phyloP scores from a whole-genome alignment of 2,797 vertebrate genomes.

The Urocyon cinereoargenteus region DNA sequence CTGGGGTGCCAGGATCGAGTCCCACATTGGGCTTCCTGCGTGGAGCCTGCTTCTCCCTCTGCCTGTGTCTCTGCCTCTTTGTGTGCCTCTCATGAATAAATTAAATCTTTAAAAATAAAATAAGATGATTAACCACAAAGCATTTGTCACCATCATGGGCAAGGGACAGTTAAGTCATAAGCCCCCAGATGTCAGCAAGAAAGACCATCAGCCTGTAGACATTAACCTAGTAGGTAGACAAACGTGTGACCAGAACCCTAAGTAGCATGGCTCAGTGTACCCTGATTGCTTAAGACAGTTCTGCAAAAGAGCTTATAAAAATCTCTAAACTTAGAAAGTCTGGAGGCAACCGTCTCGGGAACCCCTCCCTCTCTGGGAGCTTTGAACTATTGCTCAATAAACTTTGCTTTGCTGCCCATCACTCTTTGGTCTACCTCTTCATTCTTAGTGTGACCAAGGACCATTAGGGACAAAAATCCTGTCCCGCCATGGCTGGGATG shows the following conservation, averaged over 20 bases:
- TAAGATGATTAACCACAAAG: not conserved
- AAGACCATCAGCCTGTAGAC: not conserved
- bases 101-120: not conserved
- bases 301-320: not conserved
- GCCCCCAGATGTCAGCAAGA: not conserved
- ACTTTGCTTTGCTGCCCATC: not conserved
- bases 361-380: not conserved
- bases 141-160: not conserved
- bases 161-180: not conserved
- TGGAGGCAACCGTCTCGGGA: not conserved
- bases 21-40: no score
- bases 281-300: not conserved
- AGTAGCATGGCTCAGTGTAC: not conserved
- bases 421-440: not conserved
- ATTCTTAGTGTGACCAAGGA: not conserved
- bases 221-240: not conserved
- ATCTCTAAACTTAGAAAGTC: not conserved
- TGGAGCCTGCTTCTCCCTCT: no score
- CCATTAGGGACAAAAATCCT: not conserved
- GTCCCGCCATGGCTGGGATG: fast-evolving
- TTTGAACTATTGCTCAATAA: not conserved
- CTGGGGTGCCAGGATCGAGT: no score
- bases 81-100: no score
- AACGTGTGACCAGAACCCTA: not conserved
- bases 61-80: no score